Evolutionary conservation across 2,113 vertebrate species (phyloP).

Genomic region (Hemichromis elongatus): DNA sequence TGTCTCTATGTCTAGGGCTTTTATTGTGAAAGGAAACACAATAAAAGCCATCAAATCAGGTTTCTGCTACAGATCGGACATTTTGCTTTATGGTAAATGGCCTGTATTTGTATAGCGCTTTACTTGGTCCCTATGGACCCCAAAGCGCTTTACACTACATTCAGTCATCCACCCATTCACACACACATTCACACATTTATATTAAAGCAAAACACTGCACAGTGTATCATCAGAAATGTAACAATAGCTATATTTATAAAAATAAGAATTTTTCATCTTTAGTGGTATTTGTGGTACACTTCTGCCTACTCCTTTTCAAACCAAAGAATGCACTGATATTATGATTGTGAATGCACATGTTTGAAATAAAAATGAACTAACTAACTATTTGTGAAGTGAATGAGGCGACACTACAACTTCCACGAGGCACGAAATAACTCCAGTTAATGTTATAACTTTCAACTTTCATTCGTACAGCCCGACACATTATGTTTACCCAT

Average conservation of each 20-base stretch:
- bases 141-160: too few relatives aligned
- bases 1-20: background rate
- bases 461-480: background rate
- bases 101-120: too few relatives aligned
- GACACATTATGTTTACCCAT: background rate
- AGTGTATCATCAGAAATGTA: background rate
- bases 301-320: too few relatives aligned
- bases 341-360: too few relatives aligned
- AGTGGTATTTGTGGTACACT: accelerated
- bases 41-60: background rate
- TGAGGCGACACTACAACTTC: background rate
- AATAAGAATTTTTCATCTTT: background rate
- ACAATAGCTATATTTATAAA: background rate
- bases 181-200: too few relatives aligned
- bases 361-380: too few relatives aligned
- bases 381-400: background rate
- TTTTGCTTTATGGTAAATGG: too few relatives aligned
- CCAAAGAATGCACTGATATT: too few relatives aligned
- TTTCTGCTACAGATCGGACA: accelerated
- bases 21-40: background rate
- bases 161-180: too few relatives aligned
- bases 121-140: too few relatives aligned
- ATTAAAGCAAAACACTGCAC: background rate
- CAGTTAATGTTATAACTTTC: background rate
- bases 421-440: background rate